A percentile compares a stretch with the other conserved stretches of the same genome.
These are phyloP conservation scores for Drosophila subquinaria DNA, from an alignment of 2,888 invertebrate genomes.

Conservation along the genomic window DNA sequence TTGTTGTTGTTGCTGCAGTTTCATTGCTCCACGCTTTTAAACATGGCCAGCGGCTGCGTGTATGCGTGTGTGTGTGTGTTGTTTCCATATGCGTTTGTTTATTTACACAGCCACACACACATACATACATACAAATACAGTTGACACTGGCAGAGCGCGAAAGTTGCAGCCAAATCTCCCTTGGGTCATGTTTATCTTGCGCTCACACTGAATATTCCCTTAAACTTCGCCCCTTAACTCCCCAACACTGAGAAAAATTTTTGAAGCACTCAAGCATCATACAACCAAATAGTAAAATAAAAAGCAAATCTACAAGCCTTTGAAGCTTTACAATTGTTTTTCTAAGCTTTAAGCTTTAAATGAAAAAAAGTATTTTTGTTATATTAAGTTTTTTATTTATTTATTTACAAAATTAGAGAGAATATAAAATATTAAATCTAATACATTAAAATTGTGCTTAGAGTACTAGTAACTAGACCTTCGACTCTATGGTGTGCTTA, in stretches of 20 bases:
- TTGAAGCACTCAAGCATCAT: neutral
- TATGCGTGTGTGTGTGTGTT: constrained; percentile 11
- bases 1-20: constrained; percentile 27
- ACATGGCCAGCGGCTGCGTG: constrained; percentile 42
- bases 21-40: constrained; percentile 47
- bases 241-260: constrained; percentile 8
- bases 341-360: no score
- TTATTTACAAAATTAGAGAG: no score
- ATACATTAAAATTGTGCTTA: no score
- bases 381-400: no score
- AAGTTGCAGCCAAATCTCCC: constrained; percentile 65
- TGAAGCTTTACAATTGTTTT: no score
- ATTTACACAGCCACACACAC: constrained; percentile 43
- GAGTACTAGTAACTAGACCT: no score
- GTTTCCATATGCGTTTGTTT: constrained; percentile 53
- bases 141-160: constrained; percentile 51
- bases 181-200: constrained; percentile 75
- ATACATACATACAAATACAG: constrained; percentile 15
- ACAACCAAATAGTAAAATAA: no score
- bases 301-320: no score
- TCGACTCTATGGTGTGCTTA: no score
- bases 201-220: constrained; percentile 72
- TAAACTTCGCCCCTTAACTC: constrained; percentile 45
- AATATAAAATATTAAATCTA: no score
- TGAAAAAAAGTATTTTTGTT: no score